phyloP scores from a whole-genome alignment of 2,113 vertebrate species.

The Acrocephalus kingi region DNA sequence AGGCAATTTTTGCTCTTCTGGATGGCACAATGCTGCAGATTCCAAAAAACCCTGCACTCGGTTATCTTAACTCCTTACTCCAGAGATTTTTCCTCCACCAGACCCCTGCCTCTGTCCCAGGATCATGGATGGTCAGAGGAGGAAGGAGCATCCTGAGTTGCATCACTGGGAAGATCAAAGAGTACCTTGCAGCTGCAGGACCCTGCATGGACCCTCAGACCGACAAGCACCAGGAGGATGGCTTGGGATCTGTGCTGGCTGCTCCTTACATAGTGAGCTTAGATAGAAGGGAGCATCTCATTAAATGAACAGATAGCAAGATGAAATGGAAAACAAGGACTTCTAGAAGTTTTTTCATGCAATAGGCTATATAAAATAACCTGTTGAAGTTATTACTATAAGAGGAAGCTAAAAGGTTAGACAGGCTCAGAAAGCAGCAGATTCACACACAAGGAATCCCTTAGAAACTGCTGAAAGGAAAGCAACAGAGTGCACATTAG shows the following conservation, averaged over 20 bases:
- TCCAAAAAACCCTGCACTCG: accelerated
- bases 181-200: background rate
- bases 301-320: background rate
- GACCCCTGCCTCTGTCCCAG: background rate
- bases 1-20: background rate
- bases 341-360: accelerated
- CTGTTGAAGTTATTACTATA: background rate
- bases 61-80: background rate
- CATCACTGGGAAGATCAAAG: background rate
- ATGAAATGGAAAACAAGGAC: background rate
- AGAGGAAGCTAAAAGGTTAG: background rate
- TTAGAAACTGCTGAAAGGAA: background rate
- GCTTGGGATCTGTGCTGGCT: background rate
- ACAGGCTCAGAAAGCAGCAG: background rate
- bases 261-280: background rate
- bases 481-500: background rate
- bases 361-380: background rate
- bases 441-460: background rate
- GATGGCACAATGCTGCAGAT: accelerated
- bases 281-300: background rate
- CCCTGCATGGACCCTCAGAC: background rate
- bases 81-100: background rate
- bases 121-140: background rate
- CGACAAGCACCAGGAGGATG: background rate
- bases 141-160: background rate